Evolutionary conservation across 2,888 invertebrate genomes (phyloP).

Genomic region (Lepidochrysops patricia): DNA sequence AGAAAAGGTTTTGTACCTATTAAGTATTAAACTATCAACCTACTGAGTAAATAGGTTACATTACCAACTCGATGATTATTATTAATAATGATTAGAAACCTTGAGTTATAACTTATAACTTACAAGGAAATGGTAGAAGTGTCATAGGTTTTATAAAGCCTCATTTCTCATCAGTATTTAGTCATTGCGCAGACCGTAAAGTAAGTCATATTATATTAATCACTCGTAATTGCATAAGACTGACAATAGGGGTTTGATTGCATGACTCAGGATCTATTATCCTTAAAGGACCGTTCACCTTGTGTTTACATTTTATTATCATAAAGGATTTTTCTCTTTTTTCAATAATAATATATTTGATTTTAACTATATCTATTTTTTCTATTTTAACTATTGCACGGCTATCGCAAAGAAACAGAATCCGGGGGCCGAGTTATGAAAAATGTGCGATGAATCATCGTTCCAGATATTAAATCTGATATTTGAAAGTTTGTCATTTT

Average conservation of each 20-base stretch:
- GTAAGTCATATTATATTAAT: slow-evolving; percentile 5
- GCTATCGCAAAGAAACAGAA: too few relatives aligned
- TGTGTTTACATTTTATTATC: background rate
- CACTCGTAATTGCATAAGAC: slow-evolving; percentile 2
- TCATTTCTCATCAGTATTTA: background rate
- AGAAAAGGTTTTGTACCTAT: too few relatives aligned
- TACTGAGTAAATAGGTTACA: too few relatives aligned
- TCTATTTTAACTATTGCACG: too few relatives aligned
- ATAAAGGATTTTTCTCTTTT: background rate
- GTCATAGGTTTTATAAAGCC: background rate
- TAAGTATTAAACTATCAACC: too few relatives aligned
- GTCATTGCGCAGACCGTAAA: background rate
- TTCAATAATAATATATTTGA: background rate
- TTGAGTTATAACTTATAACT: background rate
- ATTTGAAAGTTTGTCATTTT: too few relatives aligned
- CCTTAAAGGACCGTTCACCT: background rate
- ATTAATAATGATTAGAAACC: too few relatives aligned
- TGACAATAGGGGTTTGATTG: slow-evolving; percentile 2
- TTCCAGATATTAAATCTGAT: too few relatives aligned
- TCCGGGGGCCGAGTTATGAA: too few relatives aligned
- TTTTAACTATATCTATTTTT: too few relatives aligned
- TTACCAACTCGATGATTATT: too few relatives aligned
- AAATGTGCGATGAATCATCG: too few relatives aligned
- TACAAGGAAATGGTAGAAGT: background rate
- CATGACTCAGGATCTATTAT: slow-evolving; percentile 1